Percentiles rank a stretch among this genome's conserved stretches.
These are phyloP conservation scores for Lepeophtheirus salmonis DNA, from an alignment of 1,140 invertebrate species.

Conservation along the genomic window DNA sequence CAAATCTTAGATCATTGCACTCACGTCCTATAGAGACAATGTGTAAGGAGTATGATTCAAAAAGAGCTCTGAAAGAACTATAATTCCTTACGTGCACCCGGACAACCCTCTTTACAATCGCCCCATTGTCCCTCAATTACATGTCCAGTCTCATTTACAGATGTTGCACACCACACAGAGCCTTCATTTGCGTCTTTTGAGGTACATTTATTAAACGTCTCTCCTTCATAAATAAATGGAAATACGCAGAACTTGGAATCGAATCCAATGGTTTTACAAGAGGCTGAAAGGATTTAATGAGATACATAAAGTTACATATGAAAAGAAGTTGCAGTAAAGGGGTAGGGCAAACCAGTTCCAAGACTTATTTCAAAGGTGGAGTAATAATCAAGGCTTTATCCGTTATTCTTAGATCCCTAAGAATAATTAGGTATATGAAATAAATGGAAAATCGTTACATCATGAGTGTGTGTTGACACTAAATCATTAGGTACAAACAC, in stretches of 20 bases:
- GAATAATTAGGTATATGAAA: neutral
- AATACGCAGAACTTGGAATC: neutral
- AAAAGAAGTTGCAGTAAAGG: neutral
- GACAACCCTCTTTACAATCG: slow-evolving; percentile 9
- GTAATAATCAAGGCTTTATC: neutral
- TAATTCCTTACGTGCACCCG: slow-evolving; percentile 7
- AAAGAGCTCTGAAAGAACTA: neutral
- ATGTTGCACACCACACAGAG: slow-evolving; percentile 6
- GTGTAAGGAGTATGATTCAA: too few relatives aligned
- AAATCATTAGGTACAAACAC: too few relatives aligned
- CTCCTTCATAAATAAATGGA: slow-evolving; percentile 4
- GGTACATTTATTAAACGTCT: neutral
- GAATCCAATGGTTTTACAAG: slow-evolving; percentile 6
- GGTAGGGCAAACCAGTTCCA: neutral
- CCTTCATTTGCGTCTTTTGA: slow-evolving; percentile 1
- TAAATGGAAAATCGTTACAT: too few relatives aligned
- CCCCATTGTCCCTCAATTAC: slow-evolving; percentile 8
- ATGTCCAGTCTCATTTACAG: neutral
- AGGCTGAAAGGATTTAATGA: slow-evolving; percentile 9
- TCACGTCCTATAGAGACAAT: slow-evolving; percentile 5
- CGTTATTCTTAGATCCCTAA: neutral
- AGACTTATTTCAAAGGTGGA: neutral
- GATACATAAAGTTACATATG: neutral
- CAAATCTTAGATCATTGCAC: slow-evolving; percentile 1
- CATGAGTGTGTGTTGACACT: too few relatives aligned